These are phyloP conservation scores for Aplocera efformata DNA, from an alignment of 2,888 invertebrate species.

Conservation along the genomic window DNA sequence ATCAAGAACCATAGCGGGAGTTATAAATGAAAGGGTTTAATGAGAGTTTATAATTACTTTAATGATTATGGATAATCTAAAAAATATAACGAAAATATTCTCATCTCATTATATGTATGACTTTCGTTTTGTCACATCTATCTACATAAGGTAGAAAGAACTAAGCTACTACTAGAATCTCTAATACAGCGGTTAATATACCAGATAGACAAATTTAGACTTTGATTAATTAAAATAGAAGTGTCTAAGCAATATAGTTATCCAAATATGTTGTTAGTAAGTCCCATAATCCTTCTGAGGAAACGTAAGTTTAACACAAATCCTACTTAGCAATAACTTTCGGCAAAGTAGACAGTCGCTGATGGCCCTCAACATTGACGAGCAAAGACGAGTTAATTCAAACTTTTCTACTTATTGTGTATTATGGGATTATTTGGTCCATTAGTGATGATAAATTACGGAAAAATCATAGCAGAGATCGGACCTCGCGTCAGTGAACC, in stretches of 20 bases:
- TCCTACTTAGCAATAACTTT: slow-evolving; percentile 76
- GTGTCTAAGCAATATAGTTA: slow-evolving; percentile 29
- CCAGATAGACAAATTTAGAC: neutral
- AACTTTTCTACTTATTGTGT: slow-evolving; percentile 74
- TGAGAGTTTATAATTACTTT: slow-evolving; percentile 60
- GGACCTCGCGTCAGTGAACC: slow-evolving; percentile 59
- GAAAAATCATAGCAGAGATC: slow-evolving; percentile 54
- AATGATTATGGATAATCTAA: slow-evolving; percentile 30
- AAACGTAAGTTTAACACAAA: slow-evolving; percentile 70
- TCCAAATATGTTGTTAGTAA: slow-evolving; percentile 58
- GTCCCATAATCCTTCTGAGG: slow-evolving; percentile 64
- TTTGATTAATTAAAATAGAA: too few relatives aligned
- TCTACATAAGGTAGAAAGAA: too few relatives aligned
- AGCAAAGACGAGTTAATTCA: slow-evolving; percentile 68
- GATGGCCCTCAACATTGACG: slow-evolving; percentile 72
- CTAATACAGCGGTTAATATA: too few relatives aligned
- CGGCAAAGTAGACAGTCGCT: slow-evolving; percentile 71
- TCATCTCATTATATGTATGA: too few relatives aligned
- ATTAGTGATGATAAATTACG: slow-evolving; percentile 46
- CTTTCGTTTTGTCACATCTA: too few relatives aligned
- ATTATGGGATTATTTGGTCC: slow-evolving; percentile 63
- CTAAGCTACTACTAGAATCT: too few relatives aligned
- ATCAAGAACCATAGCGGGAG: slow-evolving; percentile 74
- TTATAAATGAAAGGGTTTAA: slow-evolving; percentile 79
- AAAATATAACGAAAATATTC: slow-evolving; percentile 5